A percentile compares a stretch with the other conserved stretches of the same genome.
phyloP scores from a whole-genome alignment of 2,888 invertebrate species.

The Sarcophaga subvicina region DNA sequence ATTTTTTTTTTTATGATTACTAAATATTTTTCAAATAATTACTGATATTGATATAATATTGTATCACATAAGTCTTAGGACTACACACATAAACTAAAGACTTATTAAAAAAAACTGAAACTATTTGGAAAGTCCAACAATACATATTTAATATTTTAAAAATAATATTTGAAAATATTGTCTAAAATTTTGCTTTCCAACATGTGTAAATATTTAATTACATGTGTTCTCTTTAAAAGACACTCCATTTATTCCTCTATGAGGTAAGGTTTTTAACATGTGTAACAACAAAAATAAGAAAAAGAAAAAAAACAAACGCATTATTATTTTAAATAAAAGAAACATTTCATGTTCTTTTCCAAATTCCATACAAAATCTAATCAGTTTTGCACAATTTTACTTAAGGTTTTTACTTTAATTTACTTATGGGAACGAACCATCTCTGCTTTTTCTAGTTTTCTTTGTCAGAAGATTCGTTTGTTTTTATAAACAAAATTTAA shows the following conservation, averaged over 20 bases:
- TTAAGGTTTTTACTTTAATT: neutral
- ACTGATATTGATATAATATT: too few relatives aligned
- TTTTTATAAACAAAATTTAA: constrained; percentile 4
- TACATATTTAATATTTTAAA: neutral
- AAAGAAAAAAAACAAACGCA: too few relatives aligned
- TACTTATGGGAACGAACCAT: neutral
- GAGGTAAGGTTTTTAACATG: neutral
- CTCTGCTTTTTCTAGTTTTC: neutral
- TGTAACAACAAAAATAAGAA: neutral
- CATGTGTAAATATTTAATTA: neutral
- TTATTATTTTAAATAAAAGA: too few relatives aligned
- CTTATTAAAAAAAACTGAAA: neutral
- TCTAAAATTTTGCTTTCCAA: too few relatives aligned
- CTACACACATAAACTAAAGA: too few relatives aligned
- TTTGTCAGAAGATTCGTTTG: neutral
- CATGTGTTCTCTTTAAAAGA: neutral
- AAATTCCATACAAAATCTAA: constrained; percentile 23
- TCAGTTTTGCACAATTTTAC: neutral
- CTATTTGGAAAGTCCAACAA: neutral
- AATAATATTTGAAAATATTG: too few relatives aligned
- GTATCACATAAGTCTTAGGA: too few relatives aligned
- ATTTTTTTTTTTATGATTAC: too few relatives aligned
- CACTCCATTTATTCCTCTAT: neutral
- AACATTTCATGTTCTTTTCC: neutral
- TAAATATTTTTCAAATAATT: too few relatives aligned